Conservation (phyloP, 2,888 invertebrate genomes). For the Nomada flava region DNA sequence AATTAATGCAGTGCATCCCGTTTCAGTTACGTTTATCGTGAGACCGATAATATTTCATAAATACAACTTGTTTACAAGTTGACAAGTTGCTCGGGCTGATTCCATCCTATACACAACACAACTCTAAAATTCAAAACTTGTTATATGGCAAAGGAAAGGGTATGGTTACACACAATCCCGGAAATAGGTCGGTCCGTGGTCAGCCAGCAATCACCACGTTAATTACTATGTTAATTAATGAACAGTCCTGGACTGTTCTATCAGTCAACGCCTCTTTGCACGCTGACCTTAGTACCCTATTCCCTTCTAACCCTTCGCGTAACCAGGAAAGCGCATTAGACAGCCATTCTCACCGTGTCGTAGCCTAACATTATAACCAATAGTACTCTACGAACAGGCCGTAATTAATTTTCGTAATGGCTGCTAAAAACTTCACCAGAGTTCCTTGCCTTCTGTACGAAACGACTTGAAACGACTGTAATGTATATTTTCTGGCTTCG, state of each 20-base stretch:
- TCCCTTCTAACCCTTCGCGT: constrained; percentile 8
- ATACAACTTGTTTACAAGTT: background rate
- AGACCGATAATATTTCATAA: background rate
- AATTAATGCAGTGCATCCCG: too few species aligned
- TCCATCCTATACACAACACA: background rate
- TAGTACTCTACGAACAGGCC: constrained; percentile 65
- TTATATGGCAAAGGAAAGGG: constrained; percentile 14
- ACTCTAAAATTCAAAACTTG: constrained; percentile 17
- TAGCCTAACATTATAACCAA: constrained; percentile 56
- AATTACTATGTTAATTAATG: constrained; percentile 74
- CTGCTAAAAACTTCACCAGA: constrained; percentile 49
- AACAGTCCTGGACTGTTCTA: constrained; percentile 22
- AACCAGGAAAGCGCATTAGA: constrained; percentile 66
- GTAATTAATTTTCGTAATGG: constrained; percentile 74
- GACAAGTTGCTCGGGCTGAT: background rate
- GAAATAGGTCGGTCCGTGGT: constrained; percentile 38
- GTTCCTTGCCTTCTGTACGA: background rate
- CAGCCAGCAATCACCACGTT: constrained; percentile 66
- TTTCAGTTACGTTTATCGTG: too few species aligned
- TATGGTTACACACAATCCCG: constrained; percentile 14
- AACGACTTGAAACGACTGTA: too few species aligned
- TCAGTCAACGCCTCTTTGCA: constrained; percentile 54
- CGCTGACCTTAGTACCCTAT: constrained; percentile 50
- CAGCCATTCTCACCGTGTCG: constrained; percentile 54
- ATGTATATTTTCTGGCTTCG: background rate